Evolutionary conservation across 2,113 vertebrate genomes (phyloP).

Genomic region (Oncorhynchus mykiss): DNA sequence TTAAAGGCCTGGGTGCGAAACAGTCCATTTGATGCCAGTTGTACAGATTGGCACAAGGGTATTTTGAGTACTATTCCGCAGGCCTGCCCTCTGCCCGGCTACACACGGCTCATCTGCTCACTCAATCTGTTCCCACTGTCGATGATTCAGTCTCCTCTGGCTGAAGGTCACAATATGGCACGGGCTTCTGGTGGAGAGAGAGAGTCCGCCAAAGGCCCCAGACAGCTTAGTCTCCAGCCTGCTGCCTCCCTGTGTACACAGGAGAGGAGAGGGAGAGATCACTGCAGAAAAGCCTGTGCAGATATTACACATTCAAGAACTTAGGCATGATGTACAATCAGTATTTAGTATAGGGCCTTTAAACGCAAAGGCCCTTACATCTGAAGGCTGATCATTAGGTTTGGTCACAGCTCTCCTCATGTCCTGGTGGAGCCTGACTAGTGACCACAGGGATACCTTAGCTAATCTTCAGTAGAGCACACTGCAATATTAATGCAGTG

Average conservation of each 20-base stretch:
- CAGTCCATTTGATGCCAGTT: not conserved
- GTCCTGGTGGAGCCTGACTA: not conserved
- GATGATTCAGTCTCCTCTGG: slow-evolving; percentile 29
- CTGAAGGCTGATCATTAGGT: no score
- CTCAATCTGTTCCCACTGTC: slow-evolving; percentile 33
- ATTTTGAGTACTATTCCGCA: slow-evolving; percentile 25
- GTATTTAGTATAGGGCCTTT: no score
- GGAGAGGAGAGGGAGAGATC: not conserved
- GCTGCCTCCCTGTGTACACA: slow-evolving; percentile 48
- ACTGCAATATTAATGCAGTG: slow-evolving; percentile 66
- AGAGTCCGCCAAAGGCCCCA: slow-evolving; percentile 23
- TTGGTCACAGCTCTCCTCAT: no score
- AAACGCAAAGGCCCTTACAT: no score
- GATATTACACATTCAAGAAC: no score
- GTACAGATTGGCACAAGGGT: slow-evolving; percentile 15
- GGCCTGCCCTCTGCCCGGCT: not conserved
- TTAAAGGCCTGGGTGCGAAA: not conserved
- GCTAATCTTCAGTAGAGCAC: slow-evolving; percentile 28
- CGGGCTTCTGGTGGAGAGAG: slow-evolving; percentile 37
- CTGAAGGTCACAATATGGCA: slow-evolving; percentile 59
- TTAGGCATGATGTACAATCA: no score
- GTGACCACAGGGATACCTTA: slow-evolving; percentile 27
- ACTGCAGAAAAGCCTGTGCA: no score
- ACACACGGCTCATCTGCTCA: slow-evolving; percentile 46
- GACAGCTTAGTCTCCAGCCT: slow-evolving; percentile 10